These are phyloP conservation scores for Lithodes maja DNA, from an alignment of 2,888 invertebrate species.

Conservation along the genomic window DNA sequence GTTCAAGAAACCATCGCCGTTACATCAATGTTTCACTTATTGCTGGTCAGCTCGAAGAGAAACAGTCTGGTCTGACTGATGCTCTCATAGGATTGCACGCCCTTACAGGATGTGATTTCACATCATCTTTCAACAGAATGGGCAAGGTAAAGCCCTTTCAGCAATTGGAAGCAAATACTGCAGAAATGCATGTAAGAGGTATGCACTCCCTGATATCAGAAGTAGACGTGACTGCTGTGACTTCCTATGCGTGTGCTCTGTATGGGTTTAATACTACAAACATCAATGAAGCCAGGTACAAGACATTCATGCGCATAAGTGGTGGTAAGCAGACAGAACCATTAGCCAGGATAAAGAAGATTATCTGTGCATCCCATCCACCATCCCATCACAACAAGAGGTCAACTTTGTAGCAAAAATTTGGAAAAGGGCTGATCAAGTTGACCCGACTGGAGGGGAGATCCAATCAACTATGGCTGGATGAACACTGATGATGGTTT, in stretches of 20 bases:
- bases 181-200: not conserved
- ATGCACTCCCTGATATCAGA: slow-evolving; percentile 8
- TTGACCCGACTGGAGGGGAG: not conserved
- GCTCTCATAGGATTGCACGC: slow-evolving; percentile 16
- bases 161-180: not conserved
- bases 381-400: not conserved
- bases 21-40: not conserved
- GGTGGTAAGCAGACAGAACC: slow-evolving; percentile 16
- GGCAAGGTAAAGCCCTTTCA: slow-evolving; percentile 13
- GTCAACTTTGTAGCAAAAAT: not conserved
- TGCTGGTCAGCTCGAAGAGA: not conserved
- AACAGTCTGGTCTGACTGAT: slow-evolving; percentile 13
- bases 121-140: not conserved
- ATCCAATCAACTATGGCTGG: not conserved
- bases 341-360: slow-evolving; percentile 4
- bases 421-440: not conserved
- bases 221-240: slow-evolving; percentile 21
- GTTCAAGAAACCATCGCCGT: not conserved
- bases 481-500: not conserved
- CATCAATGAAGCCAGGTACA: slow-evolving; percentile 36
- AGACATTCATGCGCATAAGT: slow-evolving; percentile 22
- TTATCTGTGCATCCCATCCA: slow-evolving; percentile 6
- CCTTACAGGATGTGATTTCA: slow-evolving; percentile 21
- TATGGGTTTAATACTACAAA: slow-evolving; percentile 21
- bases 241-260: not conserved